phyloP scores from a whole-genome alignment of 2,797 vertebrate genomes.

The Dipus sagitta region DNA sequence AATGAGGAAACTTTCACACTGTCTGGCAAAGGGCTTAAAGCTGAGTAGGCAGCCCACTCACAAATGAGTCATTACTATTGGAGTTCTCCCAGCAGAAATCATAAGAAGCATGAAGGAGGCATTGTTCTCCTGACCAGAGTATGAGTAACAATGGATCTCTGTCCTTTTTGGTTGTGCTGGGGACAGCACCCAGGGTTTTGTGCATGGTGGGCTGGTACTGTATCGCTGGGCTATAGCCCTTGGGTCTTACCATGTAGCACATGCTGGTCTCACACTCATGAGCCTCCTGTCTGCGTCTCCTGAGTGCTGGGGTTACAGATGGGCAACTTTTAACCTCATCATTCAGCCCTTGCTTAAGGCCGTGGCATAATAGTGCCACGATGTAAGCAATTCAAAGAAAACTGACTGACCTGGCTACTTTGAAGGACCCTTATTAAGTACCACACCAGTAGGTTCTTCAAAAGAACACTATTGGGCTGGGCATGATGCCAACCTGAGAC shows the following conservation, averaged over 20 bases:
- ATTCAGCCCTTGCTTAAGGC: background rate
- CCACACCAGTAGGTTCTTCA: conserved; percentile 7
- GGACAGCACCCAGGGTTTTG: background rate
- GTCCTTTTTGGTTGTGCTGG: background rate
- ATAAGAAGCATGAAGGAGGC: background rate
- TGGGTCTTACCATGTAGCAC: background rate
- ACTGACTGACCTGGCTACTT: background rate
- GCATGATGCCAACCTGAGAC: too few relatives aligned
- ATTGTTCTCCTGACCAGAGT: background rate
- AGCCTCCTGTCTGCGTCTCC: background rate
- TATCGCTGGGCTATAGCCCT: too few relatives aligned
- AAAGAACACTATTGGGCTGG: background rate
- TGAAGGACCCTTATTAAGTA: background rate
- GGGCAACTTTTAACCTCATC: background rate
- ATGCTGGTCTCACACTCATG: background rate
- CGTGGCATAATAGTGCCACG: background rate
- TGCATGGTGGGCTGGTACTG: background rate
- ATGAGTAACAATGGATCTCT: background rate
- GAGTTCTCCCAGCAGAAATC: background rate
- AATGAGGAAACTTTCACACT: background rate
- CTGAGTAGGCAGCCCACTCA: background rate
- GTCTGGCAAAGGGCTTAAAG: background rate
- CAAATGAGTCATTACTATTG: background rate
- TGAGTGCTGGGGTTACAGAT: background rate
- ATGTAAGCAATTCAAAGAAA: background rate